Conservation (phyloP, 2,113 vertebrate species). For the Hassar affinis region DNA sequence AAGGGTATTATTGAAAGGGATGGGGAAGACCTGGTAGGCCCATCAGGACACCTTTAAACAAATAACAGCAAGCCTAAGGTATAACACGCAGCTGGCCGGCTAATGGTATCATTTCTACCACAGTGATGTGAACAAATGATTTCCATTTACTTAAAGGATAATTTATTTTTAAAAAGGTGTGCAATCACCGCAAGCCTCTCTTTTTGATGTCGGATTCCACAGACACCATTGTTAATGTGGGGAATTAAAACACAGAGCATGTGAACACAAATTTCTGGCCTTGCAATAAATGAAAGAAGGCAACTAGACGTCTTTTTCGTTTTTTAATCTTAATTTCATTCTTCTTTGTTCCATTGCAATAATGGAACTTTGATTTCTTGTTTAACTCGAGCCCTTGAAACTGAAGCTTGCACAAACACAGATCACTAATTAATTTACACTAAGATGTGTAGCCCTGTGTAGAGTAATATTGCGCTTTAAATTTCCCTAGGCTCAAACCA, state of each 20-base stretch:
- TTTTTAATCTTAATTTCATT: constrained; percentile 13
- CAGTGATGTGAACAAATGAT: constrained; percentile 10
- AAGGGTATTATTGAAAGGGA: background rate
- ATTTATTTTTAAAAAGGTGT: background rate
- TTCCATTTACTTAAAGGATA: background rate
- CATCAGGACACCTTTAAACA: constrained; percentile 4
- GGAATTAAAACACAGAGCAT: too few species aligned
- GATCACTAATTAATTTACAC: constrained; percentile 24
- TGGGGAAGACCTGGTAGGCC: background rate
- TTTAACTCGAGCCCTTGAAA: background rate
- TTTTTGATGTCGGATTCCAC: constrained; percentile 26
- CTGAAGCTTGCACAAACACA: background rate
- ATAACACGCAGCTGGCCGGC: background rate
- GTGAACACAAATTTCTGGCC: constrained; percentile 43
- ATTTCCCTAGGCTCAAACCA: constrained; percentile 4
- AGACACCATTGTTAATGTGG: too few species aligned
- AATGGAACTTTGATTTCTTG: constrained; percentile 30
- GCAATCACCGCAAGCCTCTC: background rate
- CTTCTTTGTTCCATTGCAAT: background rate
- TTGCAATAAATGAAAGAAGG: constrained; percentile 35
- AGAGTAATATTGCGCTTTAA: background rate
- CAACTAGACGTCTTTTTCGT: constrained; percentile 3
- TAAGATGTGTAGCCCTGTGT: background rate
- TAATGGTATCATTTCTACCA: background rate
- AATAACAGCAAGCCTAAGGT: background rate